phyloP scores from a whole-genome alignment of 2,113 vertebrate genomes.

The Oryzias melastigma region DNA sequence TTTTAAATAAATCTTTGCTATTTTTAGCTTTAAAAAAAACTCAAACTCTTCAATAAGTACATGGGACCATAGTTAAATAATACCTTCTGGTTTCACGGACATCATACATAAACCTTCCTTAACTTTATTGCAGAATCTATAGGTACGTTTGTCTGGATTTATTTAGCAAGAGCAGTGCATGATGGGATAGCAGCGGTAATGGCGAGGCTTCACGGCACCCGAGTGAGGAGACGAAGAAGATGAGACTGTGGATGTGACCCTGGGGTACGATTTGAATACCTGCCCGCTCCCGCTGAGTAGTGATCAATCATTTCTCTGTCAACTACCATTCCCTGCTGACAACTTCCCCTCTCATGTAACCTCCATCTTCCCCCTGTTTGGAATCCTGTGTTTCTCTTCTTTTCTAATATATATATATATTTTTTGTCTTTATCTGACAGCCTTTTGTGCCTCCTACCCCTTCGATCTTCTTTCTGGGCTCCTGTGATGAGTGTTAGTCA shows the following conservation, averaged over 20 bases:
- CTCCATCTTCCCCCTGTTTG: slow-evolving; percentile 12
- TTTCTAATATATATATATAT: slow-evolving; percentile 40
- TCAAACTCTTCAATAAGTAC: not conserved
- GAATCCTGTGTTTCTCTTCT: slow-evolving; percentile 7
- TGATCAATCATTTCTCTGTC: slow-evolving; percentile 70
- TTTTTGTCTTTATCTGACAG: slow-evolving; percentile 15
- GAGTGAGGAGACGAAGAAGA: slow-evolving; percentile 35
- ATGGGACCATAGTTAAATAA: not conserved
- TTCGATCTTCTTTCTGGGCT: slow-evolving; percentile 29
- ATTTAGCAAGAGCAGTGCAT: slow-evolving; percentile 4
- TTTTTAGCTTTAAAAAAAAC: too few relatives aligned
- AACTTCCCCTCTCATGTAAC: slow-evolving; percentile 45
- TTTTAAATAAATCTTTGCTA: too few relatives aligned
- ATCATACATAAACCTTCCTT: not conserved
- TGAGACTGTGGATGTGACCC: slow-evolving; percentile 49
- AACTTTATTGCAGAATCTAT: not conserved
- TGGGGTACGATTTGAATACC: slow-evolving; percentile 69
- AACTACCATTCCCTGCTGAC: slow-evolving; percentile 55
- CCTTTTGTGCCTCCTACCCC: slow-evolving; percentile 4
- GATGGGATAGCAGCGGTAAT: slow-evolving; percentile 10
- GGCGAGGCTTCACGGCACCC: slow-evolving; percentile 29
- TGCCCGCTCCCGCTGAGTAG: slow-evolving; percentile 58
- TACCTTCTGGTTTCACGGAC: not conserved
- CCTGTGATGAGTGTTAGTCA: slow-evolving; percentile 31
- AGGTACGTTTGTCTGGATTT: not conserved